These are phyloP conservation scores for Dynastes hyllus DNA, from an alignment of 2,888 invertebrate species.

Conservation along the genomic window DNA sequence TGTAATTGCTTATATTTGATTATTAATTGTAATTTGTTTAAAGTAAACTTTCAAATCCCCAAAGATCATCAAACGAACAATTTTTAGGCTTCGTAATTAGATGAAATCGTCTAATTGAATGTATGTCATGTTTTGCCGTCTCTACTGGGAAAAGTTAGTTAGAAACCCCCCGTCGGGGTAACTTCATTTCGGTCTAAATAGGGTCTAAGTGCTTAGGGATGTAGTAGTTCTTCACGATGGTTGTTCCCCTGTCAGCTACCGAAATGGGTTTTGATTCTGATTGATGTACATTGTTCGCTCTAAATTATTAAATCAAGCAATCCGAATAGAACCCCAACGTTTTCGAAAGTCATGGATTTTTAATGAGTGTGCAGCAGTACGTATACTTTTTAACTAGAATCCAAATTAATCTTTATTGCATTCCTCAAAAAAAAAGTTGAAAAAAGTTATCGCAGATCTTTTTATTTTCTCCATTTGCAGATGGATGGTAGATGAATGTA, in stretches of 20 bases:
- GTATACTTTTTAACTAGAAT: neutral
- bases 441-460: too few species aligned
- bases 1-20: too few species aligned
- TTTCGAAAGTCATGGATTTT: neutral
- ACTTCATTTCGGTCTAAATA: constrained; percentile 47
- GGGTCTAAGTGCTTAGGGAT: constrained; percentile 51
- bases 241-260: constrained; percentile 38
- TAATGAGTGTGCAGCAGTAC: neutral
- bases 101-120: constrained; percentile 43
- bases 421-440: too few species aligned
- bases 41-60: neutral
- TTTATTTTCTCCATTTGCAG: too few species aligned
- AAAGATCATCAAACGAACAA: constrained; percentile 10
- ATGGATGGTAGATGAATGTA: too few species aligned
- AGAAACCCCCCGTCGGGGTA: constrained; percentile 31
- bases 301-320: constrained; percentile 38
- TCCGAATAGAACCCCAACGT: neutral
- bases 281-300: constrained; percentile 44
- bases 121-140: constrained; percentile 43
- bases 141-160: constrained; percentile 36
- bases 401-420: too few species aligned
- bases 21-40: too few species aligned
- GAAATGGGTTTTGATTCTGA: constrained; percentile 41
- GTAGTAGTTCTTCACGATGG: constrained; percentile 47
- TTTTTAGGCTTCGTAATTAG: constrained; percentile 36